These are phyloP conservation scores for Diachasma alloeum DNA, from an alignment of 1,140 invertebrate genomes.

Conservation along the genomic window DNA sequence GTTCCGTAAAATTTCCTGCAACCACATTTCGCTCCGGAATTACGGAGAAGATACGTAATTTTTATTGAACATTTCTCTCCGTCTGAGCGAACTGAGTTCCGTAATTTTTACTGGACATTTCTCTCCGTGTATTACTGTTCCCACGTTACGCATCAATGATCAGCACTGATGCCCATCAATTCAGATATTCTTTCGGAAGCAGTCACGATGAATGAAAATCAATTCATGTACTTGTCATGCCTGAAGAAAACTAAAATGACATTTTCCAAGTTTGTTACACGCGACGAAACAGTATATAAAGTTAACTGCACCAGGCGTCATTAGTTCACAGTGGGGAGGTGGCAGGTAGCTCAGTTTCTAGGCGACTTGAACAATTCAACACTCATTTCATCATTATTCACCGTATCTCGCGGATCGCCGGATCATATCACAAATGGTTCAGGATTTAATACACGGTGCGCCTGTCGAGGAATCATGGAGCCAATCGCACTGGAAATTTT, in stretches of 20 bases:
- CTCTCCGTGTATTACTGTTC: no score
- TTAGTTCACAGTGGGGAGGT: slow-evolving; percentile 51
- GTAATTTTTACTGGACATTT: no score
- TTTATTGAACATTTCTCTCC: no score
- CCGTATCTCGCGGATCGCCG: slow-evolving; percentile 48
- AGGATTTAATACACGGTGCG: background rate
- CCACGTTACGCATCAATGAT: no score
- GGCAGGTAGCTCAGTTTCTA: slow-evolving; percentile 57
- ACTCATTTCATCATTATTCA: slow-evolving; percentile 57
- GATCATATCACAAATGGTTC: background rate
- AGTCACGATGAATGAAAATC: background rate
- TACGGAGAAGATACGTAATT: no score
- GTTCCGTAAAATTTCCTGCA: no score
- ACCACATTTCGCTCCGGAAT: no score
- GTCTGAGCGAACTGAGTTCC: no score
- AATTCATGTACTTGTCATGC: background rate
- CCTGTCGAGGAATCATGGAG: background rate
- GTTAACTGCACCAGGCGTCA: background rate
- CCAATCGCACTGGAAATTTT: background rate
- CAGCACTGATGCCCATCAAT: no score
- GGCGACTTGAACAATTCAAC: slow-evolving; percentile 45
- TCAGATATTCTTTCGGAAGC: no score
- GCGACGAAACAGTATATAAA: background rate
- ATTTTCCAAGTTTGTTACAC: background rate
- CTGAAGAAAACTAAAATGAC: background rate